Evolutionary conservation across 2,888 invertebrate species (phyloP).

Genomic region (Lasioglossum morio): DNA sequence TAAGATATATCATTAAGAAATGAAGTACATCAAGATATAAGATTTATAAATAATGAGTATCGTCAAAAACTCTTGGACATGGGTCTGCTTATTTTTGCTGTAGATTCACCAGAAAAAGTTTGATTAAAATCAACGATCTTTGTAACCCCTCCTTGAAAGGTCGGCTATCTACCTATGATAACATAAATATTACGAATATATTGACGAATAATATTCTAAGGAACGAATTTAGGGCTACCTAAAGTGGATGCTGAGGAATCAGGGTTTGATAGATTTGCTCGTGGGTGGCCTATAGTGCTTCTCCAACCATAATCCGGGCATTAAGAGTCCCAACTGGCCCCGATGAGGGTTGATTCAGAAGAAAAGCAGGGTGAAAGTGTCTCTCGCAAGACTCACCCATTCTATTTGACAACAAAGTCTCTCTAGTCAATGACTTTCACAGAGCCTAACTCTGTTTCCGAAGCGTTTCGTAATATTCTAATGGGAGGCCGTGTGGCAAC

Average conservation of each 20-base stretch:
- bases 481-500: conserved; percentile 14
- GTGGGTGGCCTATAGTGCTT: conserved; percentile 56
- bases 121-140: too few species aligned
- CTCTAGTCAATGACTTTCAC: conserved; percentile 42
- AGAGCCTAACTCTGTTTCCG: conserved; percentile 38
- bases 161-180: too few species aligned
- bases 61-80: too few species aligned
- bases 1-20: too few species aligned
- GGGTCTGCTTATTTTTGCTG: too few species aligned
- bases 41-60: too few species aligned
- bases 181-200: too few species aligned
- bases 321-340: conserved; percentile 31
- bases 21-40: too few species aligned
- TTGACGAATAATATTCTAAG: not conserved
- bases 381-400: conserved; percentile 23
- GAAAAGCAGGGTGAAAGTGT: not conserved
- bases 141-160: too few species aligned
- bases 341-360: conserved; percentile 34
- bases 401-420: conserved; percentile 22
- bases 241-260: conserved; percentile 33
- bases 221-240: not conserved
- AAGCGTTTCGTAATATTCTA: conserved; percentile 50
- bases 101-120: too few species aligned
- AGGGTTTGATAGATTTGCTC: conserved; percentile 25
- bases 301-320: conserved; percentile 53